Evolutionary conservation across 2,888 invertebrate genomes (phyloP).

Genomic region (Scotopteryx bipunctaria): DNA sequence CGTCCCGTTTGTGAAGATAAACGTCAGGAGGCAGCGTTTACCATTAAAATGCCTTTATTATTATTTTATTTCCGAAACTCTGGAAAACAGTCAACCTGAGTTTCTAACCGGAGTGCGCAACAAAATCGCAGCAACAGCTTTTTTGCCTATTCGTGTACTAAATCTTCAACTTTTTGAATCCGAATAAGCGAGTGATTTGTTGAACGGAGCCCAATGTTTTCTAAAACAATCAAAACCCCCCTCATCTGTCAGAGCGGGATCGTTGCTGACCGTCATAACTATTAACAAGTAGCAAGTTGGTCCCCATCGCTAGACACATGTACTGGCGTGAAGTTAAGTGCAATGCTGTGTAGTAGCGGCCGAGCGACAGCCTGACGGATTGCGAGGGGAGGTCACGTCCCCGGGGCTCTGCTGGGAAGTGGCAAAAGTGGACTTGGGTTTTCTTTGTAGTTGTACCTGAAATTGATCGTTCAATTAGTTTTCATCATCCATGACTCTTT

Average conservation of each 20-base stretch:
- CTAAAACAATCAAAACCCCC: conserved; percentile 4
- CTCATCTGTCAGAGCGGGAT: conserved; percentile 46
- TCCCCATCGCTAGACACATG: conserved; percentile 70
- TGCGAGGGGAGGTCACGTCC: conserved; percentile 60
- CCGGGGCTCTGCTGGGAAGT: conserved; percentile 37
- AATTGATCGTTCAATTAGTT: conserved; percentile 11
- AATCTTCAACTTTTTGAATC: too few relatives aligned
- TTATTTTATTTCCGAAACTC: too few relatives aligned
- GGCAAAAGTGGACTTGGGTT: conserved; percentile 22
- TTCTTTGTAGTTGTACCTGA: conserved; percentile 3
- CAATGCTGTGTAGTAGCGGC: conserved; percentile 69
- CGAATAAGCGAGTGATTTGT: too few relatives aligned
- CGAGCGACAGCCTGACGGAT: conserved; percentile 74
- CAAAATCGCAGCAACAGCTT: too few relatives aligned
- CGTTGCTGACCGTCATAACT: conserved; percentile 50
- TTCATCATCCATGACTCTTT: too few relatives aligned
- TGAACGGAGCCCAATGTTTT: too few relatives aligned
- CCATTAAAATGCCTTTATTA: not conserved
- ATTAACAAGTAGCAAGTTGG: conserved; percentile 68
- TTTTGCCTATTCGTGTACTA: too few relatives aligned
- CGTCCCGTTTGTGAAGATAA: too few relatives aligned
- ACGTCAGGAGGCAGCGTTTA: too few relatives aligned
- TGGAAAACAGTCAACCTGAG: too few relatives aligned
- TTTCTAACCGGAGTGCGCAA: too few relatives aligned
- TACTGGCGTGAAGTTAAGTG: conserved; percentile 73